Conservation (phyloP, 92 coral and sea anemone species). For the Phenganax marumi region DNA sequence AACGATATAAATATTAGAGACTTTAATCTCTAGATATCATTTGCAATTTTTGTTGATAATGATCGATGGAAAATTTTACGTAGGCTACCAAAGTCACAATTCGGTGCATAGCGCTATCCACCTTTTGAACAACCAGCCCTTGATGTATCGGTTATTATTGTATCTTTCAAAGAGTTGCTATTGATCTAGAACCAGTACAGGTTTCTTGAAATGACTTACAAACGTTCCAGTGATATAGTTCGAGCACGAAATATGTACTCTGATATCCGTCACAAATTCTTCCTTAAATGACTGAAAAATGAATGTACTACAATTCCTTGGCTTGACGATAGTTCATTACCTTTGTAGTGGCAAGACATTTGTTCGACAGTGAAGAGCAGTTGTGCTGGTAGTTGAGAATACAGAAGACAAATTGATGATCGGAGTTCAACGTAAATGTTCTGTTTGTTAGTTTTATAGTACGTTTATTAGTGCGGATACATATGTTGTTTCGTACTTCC, state of each 20-base stretch:
- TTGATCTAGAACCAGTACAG: too few relatives aligned
- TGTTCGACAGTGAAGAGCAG: constrained; percentile 67
- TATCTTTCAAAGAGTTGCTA: too few relatives aligned
- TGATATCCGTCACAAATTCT: too few relatives aligned
- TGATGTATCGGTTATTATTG: not conserved
- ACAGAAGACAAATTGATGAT: not conserved
- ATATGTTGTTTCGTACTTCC: not conserved
- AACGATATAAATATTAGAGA: too few relatives aligned
- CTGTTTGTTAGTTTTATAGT: not conserved
- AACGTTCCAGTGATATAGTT: too few relatives aligned
- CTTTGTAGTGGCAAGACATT: constrained; percentile 88
- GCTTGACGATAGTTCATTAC: not conserved
- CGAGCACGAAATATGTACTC: too few relatives aligned
- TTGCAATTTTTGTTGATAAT: not conserved
- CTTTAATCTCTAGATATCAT: not conserved
- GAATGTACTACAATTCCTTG: not conserved
- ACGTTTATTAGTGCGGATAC: constrained; percentile 1
- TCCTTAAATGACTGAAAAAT: not conserved
- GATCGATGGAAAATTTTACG: not conserved
- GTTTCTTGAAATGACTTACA: too few relatives aligned
- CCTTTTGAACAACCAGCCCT: too few relatives aligned
- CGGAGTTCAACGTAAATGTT: not conserved
- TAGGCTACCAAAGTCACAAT: too few relatives aligned
- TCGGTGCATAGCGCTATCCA: too few relatives aligned
- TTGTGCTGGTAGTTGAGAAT: not conserved